Base-by-base conservation (phyloP, 2,797 vertebrate genomes). In the Benthosema pterotum region DNA sequence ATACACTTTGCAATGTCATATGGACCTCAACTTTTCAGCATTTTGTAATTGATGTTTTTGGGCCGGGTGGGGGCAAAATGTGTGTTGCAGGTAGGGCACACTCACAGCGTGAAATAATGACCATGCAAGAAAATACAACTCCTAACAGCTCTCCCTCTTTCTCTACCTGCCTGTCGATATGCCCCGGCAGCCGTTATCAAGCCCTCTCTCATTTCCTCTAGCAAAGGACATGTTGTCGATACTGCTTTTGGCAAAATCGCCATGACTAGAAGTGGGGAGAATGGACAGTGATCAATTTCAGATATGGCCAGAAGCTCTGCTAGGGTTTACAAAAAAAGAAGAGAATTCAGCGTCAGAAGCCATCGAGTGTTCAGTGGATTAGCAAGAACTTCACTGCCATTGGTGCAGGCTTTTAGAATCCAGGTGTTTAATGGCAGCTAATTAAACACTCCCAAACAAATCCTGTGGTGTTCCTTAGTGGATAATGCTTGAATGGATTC, bases 301-400 rank as follows among this genome's bases (percentile, higher is more conserved):
- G 89, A 89, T 87, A 88, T 84, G 83, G 82, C 82, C 83, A 38
- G 51, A 67, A 83, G 87, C 83, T 50, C 72, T n/a, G n/a, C n/a
- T n/a, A 77, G 74, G 79, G 86, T 91, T 90, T 86, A 88, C 88
- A 88, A 88, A 78, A 90, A 90, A 88, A 90, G 86, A 89, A 83
- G 80, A 89, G 90, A 91, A 91, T 91, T 89, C 86, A 91, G 88
- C 80, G 18, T 88, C 85, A 87, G 89, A 88, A 79, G 82, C 81
- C 87, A 89, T 38, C 75, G 89, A 90, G 83, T 89, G 84, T 86
- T 75, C 84, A 78, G 83, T 86, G 90, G 86, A 90, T 91, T 89
- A 91, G 83, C 86, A 80, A 81, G 69, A 77, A 78, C 85, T 86
- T 82, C 83, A 25, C 22, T 25, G 22, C 22, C 22, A 25, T 5